Base-by-base conservation (phyloP, 2,888 invertebrate genomes). In the Ormia ochracea region DNA sequence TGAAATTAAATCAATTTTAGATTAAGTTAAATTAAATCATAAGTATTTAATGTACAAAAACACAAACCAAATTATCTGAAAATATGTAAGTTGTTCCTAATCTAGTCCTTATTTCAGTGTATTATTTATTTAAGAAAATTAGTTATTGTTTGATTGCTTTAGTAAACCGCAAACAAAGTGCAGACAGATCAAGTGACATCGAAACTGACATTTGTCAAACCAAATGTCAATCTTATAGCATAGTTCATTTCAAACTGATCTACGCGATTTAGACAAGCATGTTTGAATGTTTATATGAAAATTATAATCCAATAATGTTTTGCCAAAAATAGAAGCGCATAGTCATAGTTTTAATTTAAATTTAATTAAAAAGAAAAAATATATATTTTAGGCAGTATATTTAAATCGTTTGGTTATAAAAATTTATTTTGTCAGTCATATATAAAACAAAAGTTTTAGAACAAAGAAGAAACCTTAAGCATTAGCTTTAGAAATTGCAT, bases 71-170 rank as follows among this genome's bases (percentile, higher is more conserved):
- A 31, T 31, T 36, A 48, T 19, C 28, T 38, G 17, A 59, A 59
- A 56, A 65, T 28, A 66, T 43, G 54, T 66, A 88, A 86, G 88
- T 87, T 86, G 89, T 89, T 89, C 89, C 89, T 89, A 89, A 87
- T 88, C 88, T 89, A 89, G 89, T 89, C 89, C 85, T 84, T 84
- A 68, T 72, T 61, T 75, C 19, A 66, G 52, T 72, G 72, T 72
- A 76, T 76, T 80, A 80, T 80, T 75, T 75, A 68, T 59, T 48
- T 52, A 78, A 78, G 45, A 41, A 33, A 68, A 73, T 68, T n/a
- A n/a, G n/a, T n/a, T 26, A 54, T 14, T 19, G 12, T n/a, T 56
- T 21, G 6, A 54, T 59, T 45, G 33, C 19, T 52, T 73, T 68
- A 28, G 33, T 36, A 52, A 72, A 52, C 17, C 23, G 17, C 38